Percentiles rank a stretch among this genome's conserved stretches.
These are phyloP conservation scores for Bombus consobrinus DNA, from an alignment of 1,140 invertebrate species.

Conservation along the genomic window DNA sequence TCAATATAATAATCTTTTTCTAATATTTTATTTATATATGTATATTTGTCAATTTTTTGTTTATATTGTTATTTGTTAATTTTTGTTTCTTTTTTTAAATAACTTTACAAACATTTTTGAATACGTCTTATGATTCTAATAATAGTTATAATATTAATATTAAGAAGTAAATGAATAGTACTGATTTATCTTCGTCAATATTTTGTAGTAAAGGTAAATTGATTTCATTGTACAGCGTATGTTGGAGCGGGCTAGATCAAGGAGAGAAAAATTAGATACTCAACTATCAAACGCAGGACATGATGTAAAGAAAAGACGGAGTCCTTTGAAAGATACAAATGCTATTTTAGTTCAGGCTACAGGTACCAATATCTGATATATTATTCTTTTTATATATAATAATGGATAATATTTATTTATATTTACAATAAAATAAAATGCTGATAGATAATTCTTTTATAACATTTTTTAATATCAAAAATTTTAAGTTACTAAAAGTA, in stretches of 20 bases:
- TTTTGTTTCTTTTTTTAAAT: neutral
- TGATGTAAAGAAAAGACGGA: slow-evolving; percentile 74
- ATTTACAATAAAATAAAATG: slow-evolving; percentile 8
- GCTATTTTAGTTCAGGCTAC: slow-evolving; percentile 73
- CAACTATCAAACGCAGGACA: slow-evolving; percentile 80
- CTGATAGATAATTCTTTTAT: neutral
- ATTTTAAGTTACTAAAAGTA: slow-evolving; percentile 61
- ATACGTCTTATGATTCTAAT: neutral
- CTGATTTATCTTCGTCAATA: neutral
- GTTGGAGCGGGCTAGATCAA: slow-evolving; percentile 83
- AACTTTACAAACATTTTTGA: neutral
- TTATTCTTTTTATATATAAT: slow-evolving; percentile 16
- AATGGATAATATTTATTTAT: neutral
- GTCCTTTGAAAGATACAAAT: slow-evolving; percentile 81
- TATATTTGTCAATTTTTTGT: neutral
- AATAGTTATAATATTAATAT: no score
- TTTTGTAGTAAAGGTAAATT: slow-evolving; percentile 20
- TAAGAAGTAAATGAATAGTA: neutral
- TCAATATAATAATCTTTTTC: neutral
- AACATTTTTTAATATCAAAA: slow-evolving; percentile 2
- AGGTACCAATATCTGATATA: slow-evolving; percentile 64
- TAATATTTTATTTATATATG: neutral
- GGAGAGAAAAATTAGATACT: slow-evolving; percentile 83
- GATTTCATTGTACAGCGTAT: slow-evolving; percentile 78
- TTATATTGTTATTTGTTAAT: neutral